Base-by-base conservation (phyloP, 2,113 vertebrate genomes). In the Damaliscus lunatus region DNA sequence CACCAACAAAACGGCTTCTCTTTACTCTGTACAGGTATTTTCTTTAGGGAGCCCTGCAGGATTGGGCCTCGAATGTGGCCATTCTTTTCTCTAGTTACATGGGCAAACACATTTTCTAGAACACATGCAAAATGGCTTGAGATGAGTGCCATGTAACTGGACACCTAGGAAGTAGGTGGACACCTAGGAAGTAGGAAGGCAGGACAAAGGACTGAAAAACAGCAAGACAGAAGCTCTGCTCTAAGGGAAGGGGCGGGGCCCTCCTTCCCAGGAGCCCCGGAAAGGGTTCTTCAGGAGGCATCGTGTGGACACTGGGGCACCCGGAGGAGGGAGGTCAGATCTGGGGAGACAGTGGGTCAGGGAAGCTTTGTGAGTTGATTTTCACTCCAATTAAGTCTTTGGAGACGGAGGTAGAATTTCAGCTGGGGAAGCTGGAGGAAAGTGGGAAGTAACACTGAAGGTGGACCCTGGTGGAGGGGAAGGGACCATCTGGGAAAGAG, bases 361-460 rank as follows among this genome's bases (percentile, higher is more conserved):
- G 46, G 15, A 50, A 80, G 43, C 46, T 48, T 80, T 31, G 27
- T 31, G 46, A 80, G 17, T 31, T 80, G 77, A 48, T 80, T 31
- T 80, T 50, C 77, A 80, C 46, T 48, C 77, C 46, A 80, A 31
- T 80, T 80, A 48, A 80, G 15, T 48, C 46, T 80, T 31, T 46
- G 77, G 43, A 80, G 46, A 80, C 0, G 6, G 31, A 80, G 46
- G 77, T 50, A 80, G 77, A 80, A 48, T 50, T 80, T 80, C 46
- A 50, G 0, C 77, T 31, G 15, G 27, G 27, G 8, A 2, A 31
- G 16, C 1, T 50, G 15, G 15, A 80, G 15, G 46, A 31, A 46
- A 50, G 8, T 80, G 27, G 15, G 16, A 19, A 80, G 15, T 80
- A 27, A 9, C 4, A 3, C 2, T 48, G 71, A 74, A 74, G 11